Evolutionary conservation across 2,888 invertebrate genomes (phyloP), one percentile per base, ranked within the genome.

Genomic region (Ditylenchus weischeri): DNA sequence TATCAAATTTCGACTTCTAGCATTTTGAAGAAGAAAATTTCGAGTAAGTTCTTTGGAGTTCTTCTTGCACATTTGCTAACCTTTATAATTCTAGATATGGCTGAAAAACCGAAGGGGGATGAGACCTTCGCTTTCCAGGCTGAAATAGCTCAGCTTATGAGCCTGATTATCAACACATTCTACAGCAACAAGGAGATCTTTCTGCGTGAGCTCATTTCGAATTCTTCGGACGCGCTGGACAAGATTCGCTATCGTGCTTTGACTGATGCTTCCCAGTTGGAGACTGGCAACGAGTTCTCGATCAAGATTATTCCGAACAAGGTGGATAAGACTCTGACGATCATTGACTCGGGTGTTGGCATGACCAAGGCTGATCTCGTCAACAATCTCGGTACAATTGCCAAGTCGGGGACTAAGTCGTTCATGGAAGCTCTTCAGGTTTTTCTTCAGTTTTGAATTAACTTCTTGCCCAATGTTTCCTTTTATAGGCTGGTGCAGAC

Each of bases 91-190:
- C 11, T 38, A 38, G 6, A 38, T 6, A 38, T 38, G 38, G 38
- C 38, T 38, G 38, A 38, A 38, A 38, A 38, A 38, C 38, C 38
- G 7, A 38, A 38, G 54, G 90, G n/a, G n/a, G n/a, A 90, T 73
- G 96, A 98, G 86, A 96, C 95, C 85, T 98, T 96, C 87, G 96
- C 94, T 86, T 98, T 98, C 88, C 96, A 98, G 88, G 96, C 96
- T 84, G 96, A 98, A 87, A 98, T 98, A 86, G 96, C 96, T 84
- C 86, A 86, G 89, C 89, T 98, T 85, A 96, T 98, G 96, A 93
- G 93, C 78, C 87, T 98, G 86, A 98, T 98, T 88, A n/a, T n/a
- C n/a, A n/a, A n/a, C n/a, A n/a, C n/a, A n/a, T n/a, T n/a, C n/a
- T n/a, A n/a, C n/a, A n/a, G n/a, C n/a, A n/a, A n/a, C n/a, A n/a